Evolutionary conservation across 2,113 vertebrate genomes (phyloP), one percentile per base, ranked within the genome.

Genomic region (Sander lucioperca): DNA sequence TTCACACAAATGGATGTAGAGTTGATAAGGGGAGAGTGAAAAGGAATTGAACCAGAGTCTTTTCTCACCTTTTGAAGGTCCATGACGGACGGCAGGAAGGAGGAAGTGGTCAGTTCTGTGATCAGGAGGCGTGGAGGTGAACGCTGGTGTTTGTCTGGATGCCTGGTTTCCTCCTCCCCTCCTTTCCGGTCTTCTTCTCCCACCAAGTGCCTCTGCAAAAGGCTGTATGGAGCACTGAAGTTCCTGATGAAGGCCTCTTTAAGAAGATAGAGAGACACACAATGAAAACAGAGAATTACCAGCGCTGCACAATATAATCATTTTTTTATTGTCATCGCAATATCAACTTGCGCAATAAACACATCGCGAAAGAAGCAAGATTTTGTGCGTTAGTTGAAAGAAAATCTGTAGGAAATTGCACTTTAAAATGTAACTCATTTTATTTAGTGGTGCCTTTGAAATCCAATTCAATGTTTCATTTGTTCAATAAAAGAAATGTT

Each of bases 191-290:
- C 78, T 56, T 89, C 53, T 19, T 94, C 93, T 71, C 96, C 96
- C n/a, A 97, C 96, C 74, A 99, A 94, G 81, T 99, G 96, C 89
- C 98, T 97, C 92, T 95, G 95, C 91, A 99, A 88, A 51, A 96
- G 96, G 88, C 96, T 99, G 94, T 97, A 96, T 14, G 96, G 93
- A 85, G 95, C 15, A 1, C 97, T 99, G 96, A 97, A 99, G 95
- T 99, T 99, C 92, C 95, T 94, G 57, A 99, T 99, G 94, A 99
- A 99, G 87, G 89, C 93, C 93, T 97, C 98, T 99, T 74, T 25
- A 83, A 50, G 0, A 27, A 21, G 13, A 72, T 0, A 63, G 25
- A 73, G 23, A 54, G 18, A 65, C 8, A 6, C 23, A 54, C 15
- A 7, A 36, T 13, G 36, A 67, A 25, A 25, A 39, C 16, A 50